Evolutionary conservation across 2,113 vertebrate species (phyloP), one percentile per base, ranked within the genome.

Genomic region (Bujurquina vittata): DNA sequence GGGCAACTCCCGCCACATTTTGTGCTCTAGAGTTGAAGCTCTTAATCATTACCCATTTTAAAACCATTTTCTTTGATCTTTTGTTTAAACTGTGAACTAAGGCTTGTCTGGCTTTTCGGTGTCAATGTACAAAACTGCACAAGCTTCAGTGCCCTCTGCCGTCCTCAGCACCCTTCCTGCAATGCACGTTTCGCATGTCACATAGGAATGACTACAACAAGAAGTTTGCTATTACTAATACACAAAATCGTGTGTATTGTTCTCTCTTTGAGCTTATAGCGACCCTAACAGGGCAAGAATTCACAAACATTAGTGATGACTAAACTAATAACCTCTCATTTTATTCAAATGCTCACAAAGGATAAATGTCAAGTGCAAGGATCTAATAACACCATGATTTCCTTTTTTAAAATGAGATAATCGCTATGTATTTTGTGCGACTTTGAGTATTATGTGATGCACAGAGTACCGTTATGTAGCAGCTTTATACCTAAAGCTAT

Each of bases 131-230:
- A 89, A 79, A 80, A 75, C 69, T 23, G 33, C 84, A 77, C 77
- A 73, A 26, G 72, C 87, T 85, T 73, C 58, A n/a, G 67, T 10
- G 60, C 69, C 60, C 60, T 69, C 54, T 74, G 56, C 89, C 57
- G 61, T 26, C 78, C 61, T 29, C 5, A 3, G 55, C 83, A 35
- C 84, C 49, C 46, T 80, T 55, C 75, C 80, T 82, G 87, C 84
- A 82, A 80, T 88, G 93, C 94, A 94, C 82, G 91, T 74, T 77
- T 86, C 29, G 92, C 94, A 94, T 94, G 83, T 88, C 84, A 75
- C 84, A 85, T 74, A 84, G 77, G 78, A 90, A 88, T 88, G 87
- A 69, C 81, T 58, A 23, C 20, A n/a, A 85, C 79, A 58, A 72
- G 20, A 65, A 54, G 35, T 58, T 49, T 15, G 46, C 85, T 80